A percentile compares a stretch with the other conserved stretches of the same genome.
phyloP scores from a whole-genome alignment of 2,888 invertebrate genomes.

The Drosophila seclusa region DNA sequence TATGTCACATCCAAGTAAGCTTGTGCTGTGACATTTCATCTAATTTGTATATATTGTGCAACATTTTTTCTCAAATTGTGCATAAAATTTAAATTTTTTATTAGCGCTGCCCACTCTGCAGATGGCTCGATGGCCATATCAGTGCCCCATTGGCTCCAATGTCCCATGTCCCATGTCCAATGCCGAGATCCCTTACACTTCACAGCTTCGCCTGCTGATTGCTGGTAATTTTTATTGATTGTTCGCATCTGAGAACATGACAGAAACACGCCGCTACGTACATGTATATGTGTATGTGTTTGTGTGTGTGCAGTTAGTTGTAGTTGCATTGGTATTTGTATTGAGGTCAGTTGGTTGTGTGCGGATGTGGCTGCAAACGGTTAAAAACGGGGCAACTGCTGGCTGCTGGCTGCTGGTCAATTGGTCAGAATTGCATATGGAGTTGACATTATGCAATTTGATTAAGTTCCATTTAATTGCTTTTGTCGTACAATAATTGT shows the following conservation, averaged over 20 bases:
- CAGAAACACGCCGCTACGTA: constrained; percentile 13
- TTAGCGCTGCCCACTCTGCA: constrained; percentile 43
- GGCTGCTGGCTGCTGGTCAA: constrained; percentile 5
- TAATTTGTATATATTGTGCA: constrained; percentile 79
- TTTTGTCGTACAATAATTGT: constrained; percentile 65
- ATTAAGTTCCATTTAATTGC: constrained; percentile 75
- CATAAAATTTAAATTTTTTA: constrained; percentile 77
- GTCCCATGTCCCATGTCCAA: background rate
- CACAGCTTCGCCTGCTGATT: constrained; percentile 36
- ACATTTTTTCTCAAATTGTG: constrained; percentile 66
- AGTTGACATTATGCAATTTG: constrained; percentile 71
- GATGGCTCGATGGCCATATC: constrained; percentile 11
- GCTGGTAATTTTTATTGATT: constrained; percentile 64
- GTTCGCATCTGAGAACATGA: constrained; percentile 38
- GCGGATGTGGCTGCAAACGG: constrained; percentile 14
- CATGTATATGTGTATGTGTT: background rate
- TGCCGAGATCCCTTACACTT: constrained; percentile 12
- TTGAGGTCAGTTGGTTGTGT: constrained; percentile 66
- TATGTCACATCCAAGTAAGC: background rate
- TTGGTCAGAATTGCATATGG: constrained; percentile 55
- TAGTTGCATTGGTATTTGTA: constrained; percentile 42
- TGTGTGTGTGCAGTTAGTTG: constrained; percentile 10
- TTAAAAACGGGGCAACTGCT: constrained; percentile 1
- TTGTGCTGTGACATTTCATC: constrained; percentile 54
- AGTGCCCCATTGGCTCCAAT: background rate